Evolutionary conservation across 2,888 invertebrate genomes (phyloP), one percentile per base, ranked within the genome.

Genomic region (Dolichomitus sp.): DNA sequence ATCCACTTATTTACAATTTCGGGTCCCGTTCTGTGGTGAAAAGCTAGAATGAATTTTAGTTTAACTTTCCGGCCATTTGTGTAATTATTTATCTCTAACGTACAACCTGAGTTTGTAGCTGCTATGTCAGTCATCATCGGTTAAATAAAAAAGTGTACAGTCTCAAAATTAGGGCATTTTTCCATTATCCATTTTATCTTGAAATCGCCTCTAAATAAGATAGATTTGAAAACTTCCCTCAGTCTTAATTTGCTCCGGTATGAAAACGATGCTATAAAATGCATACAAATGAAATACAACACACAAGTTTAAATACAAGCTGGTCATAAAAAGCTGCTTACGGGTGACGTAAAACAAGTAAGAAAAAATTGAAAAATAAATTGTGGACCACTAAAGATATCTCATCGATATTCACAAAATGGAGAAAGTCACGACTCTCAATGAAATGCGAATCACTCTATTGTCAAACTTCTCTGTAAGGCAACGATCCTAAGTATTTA

Each of bases 1-100:
- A n/a, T n/a, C n/a, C n/a, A n/a, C n/a, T n/a, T n/a, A n/a, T n/a
- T 54, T 70, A 70, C 70, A 70, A 57, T 70, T 70, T 57, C 54
- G 54, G 52, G 27, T 54, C 42, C 54, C 27, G 14, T 27, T 57
- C 23, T 42, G 12, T 17, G n/a, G 33, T 59, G 33, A 33, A 59
- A 59, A 30, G 11, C 33, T 33, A 59, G 7, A 61, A 40, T 37
- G 54, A 23, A 54, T 54, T 69, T 23, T 4, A 23, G 27, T 48
- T 40, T 23, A 17, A 27, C 19, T 68, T 37, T 33, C 33, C 68
- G 2, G 30, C 45, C 11, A n/a, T 69, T 69, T 23, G 19, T 54
- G n/a, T 17, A 12, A 27, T 52, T 37, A 52, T 17, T 54, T 52
- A 33, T 68, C 50, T 14, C 33, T n/a, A 23, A 19, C 40, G 42